Conservation (phyloP, 2,113 vertebrate genomes). For the Tringa solitaria region DNA sequence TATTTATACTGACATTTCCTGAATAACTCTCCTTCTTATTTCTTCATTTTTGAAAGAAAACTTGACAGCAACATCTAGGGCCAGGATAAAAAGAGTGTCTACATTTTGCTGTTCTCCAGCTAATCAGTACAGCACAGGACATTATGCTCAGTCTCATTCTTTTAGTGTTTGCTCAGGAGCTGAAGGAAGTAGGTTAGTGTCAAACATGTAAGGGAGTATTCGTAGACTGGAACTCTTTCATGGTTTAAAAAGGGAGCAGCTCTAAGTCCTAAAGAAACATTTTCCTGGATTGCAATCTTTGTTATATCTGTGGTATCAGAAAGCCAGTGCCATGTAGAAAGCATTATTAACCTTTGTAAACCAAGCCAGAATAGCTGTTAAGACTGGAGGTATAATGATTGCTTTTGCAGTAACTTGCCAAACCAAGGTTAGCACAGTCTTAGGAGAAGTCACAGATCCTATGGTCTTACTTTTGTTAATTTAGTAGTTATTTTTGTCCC, state of each 20-base stretch:
- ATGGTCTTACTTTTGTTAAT: not conserved
- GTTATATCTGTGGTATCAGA: not conserved
- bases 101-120: slow-evolving; percentile 22
- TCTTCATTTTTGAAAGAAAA: not conserved
- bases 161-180: slow-evolving; percentile 19
- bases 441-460: not conserved
- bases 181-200: not conserved
- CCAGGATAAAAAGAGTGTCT: not conserved
- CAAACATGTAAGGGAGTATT: not conserved
- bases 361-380: not conserved
- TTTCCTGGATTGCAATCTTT: not conserved
- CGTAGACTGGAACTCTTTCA: not conserved
- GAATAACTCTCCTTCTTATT: not conserved
- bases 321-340: not conserved
- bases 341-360: not conserved
- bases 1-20: not conserved
- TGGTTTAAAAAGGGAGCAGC: not conserved
- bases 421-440: not conserved
- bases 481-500: not conserved
- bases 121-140: slow-evolving; percentile 7
- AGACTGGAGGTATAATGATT: not conserved
- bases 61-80: not conserved
- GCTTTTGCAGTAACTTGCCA: not conserved
- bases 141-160: not conserved
- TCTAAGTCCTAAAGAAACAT: not conserved